Evolutionary conservation across 2,113 vertebrate genomes (phyloP).

Genomic region (Eurypyga helias): DNA sequence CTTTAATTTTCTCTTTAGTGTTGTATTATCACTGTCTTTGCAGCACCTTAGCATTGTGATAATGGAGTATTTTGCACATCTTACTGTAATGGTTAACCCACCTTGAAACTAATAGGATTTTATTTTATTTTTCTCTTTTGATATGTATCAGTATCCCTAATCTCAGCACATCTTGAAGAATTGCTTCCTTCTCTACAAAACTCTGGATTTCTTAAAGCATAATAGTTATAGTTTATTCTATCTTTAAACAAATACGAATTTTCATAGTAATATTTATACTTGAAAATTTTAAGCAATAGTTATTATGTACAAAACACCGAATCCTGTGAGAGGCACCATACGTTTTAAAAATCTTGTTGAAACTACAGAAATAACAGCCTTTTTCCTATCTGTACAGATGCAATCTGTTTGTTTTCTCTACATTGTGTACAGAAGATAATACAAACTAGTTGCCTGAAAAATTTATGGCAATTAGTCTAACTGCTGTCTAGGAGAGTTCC

Average conservation of each 20-base stretch:
- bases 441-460: neutral
- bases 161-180: neutral
- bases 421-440: neutral
- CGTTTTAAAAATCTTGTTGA: neutral
- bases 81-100: neutral
- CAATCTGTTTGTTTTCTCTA: slow-evolving; percentile 2
- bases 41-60: neutral
- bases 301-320: neutral
- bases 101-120: neutral
- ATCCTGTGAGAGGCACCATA: neutral
- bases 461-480: slow-evolving; percentile 10
- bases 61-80: neutral
- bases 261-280: neutral
- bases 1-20: neutral
- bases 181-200: neutral
- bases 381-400: neutral
- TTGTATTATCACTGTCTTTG: neutral
- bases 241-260: neutral
- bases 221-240: neutral
- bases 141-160: neutral
- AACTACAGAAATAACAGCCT: neutral
- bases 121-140: neutral
- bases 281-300: neutral
- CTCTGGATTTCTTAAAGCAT: neutral
- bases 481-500: neutral